Percentiles rank a stretch among this genome's conserved stretches.
phyloP scores from a whole-genome alignment of 2,797 vertebrate genomes.

The Chaetophractus vellerosus region DNA sequence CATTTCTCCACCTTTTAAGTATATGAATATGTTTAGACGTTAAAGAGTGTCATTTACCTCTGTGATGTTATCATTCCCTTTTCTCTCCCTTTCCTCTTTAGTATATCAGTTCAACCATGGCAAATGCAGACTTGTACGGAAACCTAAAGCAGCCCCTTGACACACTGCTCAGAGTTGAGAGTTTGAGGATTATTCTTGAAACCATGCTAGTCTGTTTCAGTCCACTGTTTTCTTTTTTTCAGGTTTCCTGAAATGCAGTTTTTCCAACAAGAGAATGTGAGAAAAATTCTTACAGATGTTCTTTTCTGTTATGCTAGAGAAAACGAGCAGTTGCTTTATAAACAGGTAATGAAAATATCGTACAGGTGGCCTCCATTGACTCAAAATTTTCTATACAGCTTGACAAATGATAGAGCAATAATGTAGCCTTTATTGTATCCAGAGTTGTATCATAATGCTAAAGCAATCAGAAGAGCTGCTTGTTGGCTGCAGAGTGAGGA shows the following conservation, averaged over 20 bases:
- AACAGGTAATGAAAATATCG: slow-evolving; percentile 95
- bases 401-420: slow-evolving; percentile 87
- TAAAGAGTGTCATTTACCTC: background rate
- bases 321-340: slow-evolving; percentile 99
- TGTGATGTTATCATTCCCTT: background rate
- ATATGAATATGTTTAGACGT: slow-evolving; percentile 14
- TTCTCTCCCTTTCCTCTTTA: slow-evolving; percentile 15
- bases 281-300: slow-evolving; percentile 98
- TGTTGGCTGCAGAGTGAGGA: slow-evolving; percentile 84
- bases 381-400: slow-evolving; percentile 86
- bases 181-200: slow-evolving; percentile 72
- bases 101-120: background rate
- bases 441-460: slow-evolving; percentile 85
- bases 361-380: slow-evolving; percentile 88
- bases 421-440: slow-evolving; percentile 85
- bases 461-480: slow-evolving; percentile 86
- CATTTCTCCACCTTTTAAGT: background rate
- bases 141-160: slow-evolving; percentile 18
- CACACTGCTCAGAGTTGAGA: slow-evolving; percentile 1
- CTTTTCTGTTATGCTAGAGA: slow-evolving; percentile 99
- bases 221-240: slow-evolving; percentile 82
- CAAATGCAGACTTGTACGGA: slow-evolving; percentile 48
- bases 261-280: slow-evolving; percentile 98
- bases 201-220: slow-evolving; percentile 62
- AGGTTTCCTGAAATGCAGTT: slow-evolving; percentile 99